A percentile compares a stretch with the other conserved stretches of the same genome.
phyloP scores from a whole-genome alignment of 2,113 vertebrate species.

The Lophochroa leadbeateri region DNA sequence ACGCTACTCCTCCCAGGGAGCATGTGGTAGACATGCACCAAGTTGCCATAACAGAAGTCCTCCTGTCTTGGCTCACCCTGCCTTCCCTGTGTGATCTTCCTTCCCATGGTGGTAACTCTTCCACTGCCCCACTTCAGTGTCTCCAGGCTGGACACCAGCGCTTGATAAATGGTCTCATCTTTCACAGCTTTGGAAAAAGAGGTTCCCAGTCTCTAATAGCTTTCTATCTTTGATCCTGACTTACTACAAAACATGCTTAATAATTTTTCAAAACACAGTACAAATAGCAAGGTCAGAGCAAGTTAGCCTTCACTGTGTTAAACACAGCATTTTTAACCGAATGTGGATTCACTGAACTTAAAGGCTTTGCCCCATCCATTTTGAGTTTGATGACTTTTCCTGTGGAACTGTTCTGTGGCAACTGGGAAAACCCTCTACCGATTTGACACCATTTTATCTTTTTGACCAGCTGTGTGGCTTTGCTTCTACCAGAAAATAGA shows the following conservation, averaged over 20 bases:
- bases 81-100: background rate
- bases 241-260: background rate
- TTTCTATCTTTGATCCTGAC: background rate
- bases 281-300: background rate
- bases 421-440: background rate
- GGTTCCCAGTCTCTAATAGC: background rate
- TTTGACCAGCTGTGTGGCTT: background rate
- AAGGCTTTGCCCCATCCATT: background rate
- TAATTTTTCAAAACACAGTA: background rate
- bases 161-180: background rate
- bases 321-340: background rate
- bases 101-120: background rate
- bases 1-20: background rate
- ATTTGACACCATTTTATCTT: background rate
- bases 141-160: background rate
- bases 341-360: fast-evolving
- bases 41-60: background rate
- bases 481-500: background rate
- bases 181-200: background rate
- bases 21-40: background rate
- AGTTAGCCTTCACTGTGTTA: background rate
- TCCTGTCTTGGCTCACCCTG: background rate
- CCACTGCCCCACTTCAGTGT: background rate
- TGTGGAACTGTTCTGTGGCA: background rate
- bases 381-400: background rate